Conservation (phyloP, 92 coral and sea anemone species). For the Hydrozoanthus gracilis region DNA sequence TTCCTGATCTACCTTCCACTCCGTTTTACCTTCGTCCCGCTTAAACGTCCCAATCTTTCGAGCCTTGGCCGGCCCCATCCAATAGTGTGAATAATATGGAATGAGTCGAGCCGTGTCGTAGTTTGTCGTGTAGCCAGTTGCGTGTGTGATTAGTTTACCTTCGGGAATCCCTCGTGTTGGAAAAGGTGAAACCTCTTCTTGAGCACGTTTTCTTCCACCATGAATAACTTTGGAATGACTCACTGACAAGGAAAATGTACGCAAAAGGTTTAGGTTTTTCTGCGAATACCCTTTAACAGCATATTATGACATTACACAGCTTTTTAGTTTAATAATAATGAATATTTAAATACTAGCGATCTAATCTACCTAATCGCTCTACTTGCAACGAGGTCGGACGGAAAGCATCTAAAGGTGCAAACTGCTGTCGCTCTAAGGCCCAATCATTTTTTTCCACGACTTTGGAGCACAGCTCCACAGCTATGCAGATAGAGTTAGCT, state of each 20-base stretch:
- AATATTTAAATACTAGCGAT: too few relatives aligned
- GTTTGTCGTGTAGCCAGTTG: conserved; percentile 6
- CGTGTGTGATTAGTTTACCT: background rate
- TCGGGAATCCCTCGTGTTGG: background rate
- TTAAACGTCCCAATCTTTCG: too few relatives aligned
- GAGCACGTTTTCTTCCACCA: too few relatives aligned
- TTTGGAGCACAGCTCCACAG: background rate
- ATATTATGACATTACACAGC: background rate
- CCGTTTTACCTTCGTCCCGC: background rate
- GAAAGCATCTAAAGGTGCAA: too few relatives aligned
- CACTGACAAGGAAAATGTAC: background rate
- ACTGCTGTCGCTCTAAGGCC: too few relatives aligned
- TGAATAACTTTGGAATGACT: too few relatives aligned
- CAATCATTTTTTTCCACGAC: too few relatives aligned
- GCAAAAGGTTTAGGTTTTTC: background rate
- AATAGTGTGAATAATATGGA: too few relatives aligned
- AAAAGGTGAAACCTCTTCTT: background rate
- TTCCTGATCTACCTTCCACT: conserved; percentile 1
- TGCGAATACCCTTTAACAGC: background rate
- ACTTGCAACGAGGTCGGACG: too few relatives aligned
- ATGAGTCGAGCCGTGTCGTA: background rate
- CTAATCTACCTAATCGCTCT: too few relatives aligned
- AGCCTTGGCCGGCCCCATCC: conserved; percentile 1
- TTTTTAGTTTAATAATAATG: background rate
- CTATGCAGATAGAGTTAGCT: background rate